Base-by-base conservation (phyloP, 2,888 invertebrate species). In the Cantharis rufa region DNA sequence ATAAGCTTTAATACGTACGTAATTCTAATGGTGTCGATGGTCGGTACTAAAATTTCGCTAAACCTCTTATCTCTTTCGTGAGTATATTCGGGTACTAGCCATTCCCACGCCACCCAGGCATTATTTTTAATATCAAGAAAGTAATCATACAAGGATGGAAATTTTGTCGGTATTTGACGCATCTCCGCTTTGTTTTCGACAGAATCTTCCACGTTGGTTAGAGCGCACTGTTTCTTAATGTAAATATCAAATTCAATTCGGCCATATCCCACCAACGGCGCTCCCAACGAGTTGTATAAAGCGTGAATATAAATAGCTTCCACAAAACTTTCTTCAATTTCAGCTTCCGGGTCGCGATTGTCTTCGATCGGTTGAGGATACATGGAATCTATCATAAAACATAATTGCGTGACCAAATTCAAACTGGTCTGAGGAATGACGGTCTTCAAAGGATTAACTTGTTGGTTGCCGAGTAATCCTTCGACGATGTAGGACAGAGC, bases 31-130 rank as follows among this genome's bases (percentile, higher is more conserved):
- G 97, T 97, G 85, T 98, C 97, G 2, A 96, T 92, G 0, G 97
- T 98, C 0, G 97, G 97, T 7, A 98, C 97, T 15, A 98, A 89
- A 80, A 97, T 96, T 81, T 96, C 93, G 3, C 93, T 93, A 86
- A 95, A 97, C 84, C 92, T 92, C 84, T 90, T 90, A 0, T 87
- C 84, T 0, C 92, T 89, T 81, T 95, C 91, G 86, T 98, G 97
- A 0, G 91, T 85, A 84, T 97, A 98, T 15, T 89, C 87, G 0
- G 94, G 93, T 1, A 98, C 93, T 62, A 95, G 87, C 91, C 93
- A 93, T 81, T 92, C 92, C 97, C 97, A 98, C 0, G 96, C 94
- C 21, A 93, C 91, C 98, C 98, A 98, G 10, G 90, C 88, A 83
- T 90, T 89, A 2, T 91, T 89, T 11, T 91, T 87, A 10, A 92